Conservation (phyloP, 2,888 invertebrate genomes). For the Ommatoiulus sabulosus region DNA sequence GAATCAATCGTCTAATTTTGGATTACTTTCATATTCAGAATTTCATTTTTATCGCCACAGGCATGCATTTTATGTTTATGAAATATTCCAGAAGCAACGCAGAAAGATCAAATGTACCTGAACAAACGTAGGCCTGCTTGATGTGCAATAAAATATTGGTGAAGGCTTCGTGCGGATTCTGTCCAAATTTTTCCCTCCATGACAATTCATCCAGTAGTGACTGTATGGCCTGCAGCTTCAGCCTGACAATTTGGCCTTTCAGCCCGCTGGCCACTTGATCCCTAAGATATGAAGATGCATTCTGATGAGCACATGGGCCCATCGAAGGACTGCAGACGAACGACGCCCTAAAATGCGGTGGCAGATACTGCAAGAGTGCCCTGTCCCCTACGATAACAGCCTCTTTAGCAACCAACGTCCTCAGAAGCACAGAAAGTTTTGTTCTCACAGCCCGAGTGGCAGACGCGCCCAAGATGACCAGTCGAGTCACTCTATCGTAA, state of each 20-base stretch:
- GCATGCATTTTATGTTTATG: too few relatives aligned
- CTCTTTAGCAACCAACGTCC: slow-evolving; percentile 45
- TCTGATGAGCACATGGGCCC: slow-evolving; percentile 59
- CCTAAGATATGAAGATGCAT: slow-evolving; percentile 60
- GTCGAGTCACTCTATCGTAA: slow-evolving; percentile 58
- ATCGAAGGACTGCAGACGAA: slow-evolving; percentile 54
- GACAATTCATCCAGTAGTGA: slow-evolving; percentile 90
- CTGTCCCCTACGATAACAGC: slow-evolving; percentile 55
- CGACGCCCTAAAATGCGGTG: slow-evolving; percentile 53
- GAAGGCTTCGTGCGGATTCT: slow-evolving; percentile 81
- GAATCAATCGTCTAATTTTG: too few relatives aligned
- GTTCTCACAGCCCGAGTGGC: slow-evolving; percentile 38
- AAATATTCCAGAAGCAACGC: too few relatives aligned
- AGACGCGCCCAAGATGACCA: slow-evolving; percentile 57
- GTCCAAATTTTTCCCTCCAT: slow-evolving; percentile 88
- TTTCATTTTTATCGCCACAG: too few relatives aligned
- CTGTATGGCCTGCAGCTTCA: slow-evolving; percentile 88
- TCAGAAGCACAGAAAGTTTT: slow-evolving; percentile 52
- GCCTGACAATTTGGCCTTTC: slow-evolving; percentile 60
- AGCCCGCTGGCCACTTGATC: slow-evolving; percentile 60
- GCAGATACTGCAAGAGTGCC: slow-evolving; percentile 52
- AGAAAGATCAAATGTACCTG: slow-evolving; percentile 66
- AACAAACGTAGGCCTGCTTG: slow-evolving; percentile 80
- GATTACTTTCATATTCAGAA: too few relatives aligned
- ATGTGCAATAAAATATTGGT: slow-evolving; percentile 84